Evolutionary conservation across 2,797 vertebrate genomes (phyloP).

Genomic region (Alectoris magna): DNA sequence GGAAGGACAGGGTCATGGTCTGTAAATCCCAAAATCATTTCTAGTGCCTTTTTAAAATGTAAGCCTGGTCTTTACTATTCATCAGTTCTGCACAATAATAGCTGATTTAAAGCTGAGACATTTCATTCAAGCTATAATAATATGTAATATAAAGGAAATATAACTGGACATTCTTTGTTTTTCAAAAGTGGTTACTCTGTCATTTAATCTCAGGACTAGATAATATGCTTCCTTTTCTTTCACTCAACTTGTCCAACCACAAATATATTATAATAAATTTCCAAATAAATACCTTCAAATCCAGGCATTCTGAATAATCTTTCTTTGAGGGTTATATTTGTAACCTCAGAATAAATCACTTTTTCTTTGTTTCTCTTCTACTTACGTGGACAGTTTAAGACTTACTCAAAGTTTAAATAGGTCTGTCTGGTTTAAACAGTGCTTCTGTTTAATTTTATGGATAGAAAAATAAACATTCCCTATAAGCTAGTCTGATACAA

Average conservation of each 20-base stretch:
- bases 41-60: slow-evolving; percentile 15
- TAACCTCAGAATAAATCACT: not conserved
- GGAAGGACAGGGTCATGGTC: not conserved
- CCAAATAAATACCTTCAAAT: not conserved
- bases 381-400: not conserved
- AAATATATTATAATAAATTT: not conserved
- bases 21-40: slow-evolving; percentile 9
- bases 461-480: not conserved
- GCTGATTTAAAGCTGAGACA: not conserved
- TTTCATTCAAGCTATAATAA: not conserved
- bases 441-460: not conserved
- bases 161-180: not conserved
- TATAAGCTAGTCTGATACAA: not conserved
- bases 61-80: not conserved
- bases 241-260: not conserved
- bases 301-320: not conserved
- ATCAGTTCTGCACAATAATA: not conserved
- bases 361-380: not conserved
- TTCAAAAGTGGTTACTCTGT: not conserved
- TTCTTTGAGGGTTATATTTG: not conserved
- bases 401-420: not conserved
- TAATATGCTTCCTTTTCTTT: not conserved
- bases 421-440: not conserved
- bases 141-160: not conserved
- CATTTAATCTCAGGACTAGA: not conserved